These are phyloP conservation scores for Candoia aspera DNA, from an alignment of 2,113 vertebrate genomes.

Conservation along the genomic window DNA sequence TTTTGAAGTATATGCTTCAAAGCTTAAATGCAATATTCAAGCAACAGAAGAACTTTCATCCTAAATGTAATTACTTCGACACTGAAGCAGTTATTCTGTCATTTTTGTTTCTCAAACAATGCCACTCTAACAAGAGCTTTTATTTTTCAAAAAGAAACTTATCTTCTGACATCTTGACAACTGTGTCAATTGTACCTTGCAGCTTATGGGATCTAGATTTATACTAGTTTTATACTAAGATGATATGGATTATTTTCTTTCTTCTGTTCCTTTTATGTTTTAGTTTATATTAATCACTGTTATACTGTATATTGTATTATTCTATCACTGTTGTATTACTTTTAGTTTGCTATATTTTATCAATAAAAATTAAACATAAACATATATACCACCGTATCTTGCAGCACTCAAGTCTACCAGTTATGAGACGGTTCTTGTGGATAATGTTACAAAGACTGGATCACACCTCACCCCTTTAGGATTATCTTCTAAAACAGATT, in stretches of 20 bases:
- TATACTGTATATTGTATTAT: not conserved
- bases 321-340: not conserved
- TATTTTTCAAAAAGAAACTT: not conserved
- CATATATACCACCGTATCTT: not conserved
- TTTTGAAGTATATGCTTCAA: not conserved
- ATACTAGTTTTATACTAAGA: not conserved
- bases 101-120: conserved; percentile 1
- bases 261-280: not conserved
- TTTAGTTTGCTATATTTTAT: not conserved
- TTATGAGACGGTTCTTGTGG: not conserved
- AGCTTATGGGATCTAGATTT: not conserved
- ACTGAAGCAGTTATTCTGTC: not conserved
- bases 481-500: not conserved
- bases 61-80: not conserved
- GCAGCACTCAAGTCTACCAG: not conserved
- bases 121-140: not conserved
- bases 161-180: not conserved
- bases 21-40: not conserved
- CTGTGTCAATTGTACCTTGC: not conserved
- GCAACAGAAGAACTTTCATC: not conserved
- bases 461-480: not conserved
- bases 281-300: not conserved
- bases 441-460: not conserved
- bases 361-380: not conserved
- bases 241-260: not conserved